Evolutionary conservation across 1,140 invertebrate genomes (phyloP), one percentile per base, ranked within the genome.

Genomic region (Drosophila lowei): DNA sequence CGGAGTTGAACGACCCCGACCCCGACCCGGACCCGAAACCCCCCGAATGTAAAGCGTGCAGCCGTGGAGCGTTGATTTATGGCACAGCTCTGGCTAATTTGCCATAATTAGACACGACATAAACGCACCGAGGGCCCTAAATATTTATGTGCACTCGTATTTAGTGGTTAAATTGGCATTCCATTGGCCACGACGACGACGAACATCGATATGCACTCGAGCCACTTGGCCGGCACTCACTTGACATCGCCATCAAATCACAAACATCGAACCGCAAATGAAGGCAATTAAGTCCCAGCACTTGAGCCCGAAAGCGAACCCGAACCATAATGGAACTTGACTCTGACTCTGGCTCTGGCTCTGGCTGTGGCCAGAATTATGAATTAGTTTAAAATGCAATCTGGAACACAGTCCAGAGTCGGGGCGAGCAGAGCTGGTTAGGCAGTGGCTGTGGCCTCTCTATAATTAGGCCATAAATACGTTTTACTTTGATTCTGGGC

Each of bases 391-490:
- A 73, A 79, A 84, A 74, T 62, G 54, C 58, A 54, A 79, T 79
- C 28, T 62, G 49, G 15, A 11, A 44, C 7, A 56, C 57, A 61
- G 47, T 34, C 47, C 7, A 56, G 60, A 61, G 47, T 25, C 57
- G 38, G 23, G 16, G 47, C 18, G 38, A 43, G 52, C 58, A 43
- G 48, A 53, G 56, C 23, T 54, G 8, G 28, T 49, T 43, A 44
- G 38, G 43, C 63, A 46, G 53, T 65, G 49, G 67, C 25, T 34
- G 54, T 9, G 8, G 25, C 8, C 50, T 6, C 48, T 47, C 49
- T 47, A 60, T 79, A 86, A 80, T 85, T 86, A 86, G 77, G 77
- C 53, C 61, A 79, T 86, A 77, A 77, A 85, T 54, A 76, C 57
- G 55, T 53, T 60, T 59, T 42, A 50, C 38, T 44, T 62, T 60